These are phyloP conservation scores for Hydrotaea diabolus DNA, from an alignment of 2,888 invertebrate genomes.

Conservation along the genomic window DNA sequence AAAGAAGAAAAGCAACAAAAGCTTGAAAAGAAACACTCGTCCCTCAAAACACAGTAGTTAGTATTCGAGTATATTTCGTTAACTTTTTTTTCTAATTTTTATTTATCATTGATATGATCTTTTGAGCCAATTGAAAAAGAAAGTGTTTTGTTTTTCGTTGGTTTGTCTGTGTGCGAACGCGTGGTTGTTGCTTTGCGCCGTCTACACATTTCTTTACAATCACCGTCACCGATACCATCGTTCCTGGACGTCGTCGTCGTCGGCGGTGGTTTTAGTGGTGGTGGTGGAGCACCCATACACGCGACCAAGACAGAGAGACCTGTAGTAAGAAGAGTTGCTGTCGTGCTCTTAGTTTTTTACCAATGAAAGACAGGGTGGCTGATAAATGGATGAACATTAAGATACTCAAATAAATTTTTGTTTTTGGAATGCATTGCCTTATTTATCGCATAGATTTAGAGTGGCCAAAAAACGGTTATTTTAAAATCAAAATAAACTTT, in stretches of 20 bases:
- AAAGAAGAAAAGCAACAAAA: not conserved
- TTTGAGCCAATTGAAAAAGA: conserved; percentile 62
- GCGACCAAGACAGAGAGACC: not conserved
- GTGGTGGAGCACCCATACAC: not conserved
- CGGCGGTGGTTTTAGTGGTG: not conserved
- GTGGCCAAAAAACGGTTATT: too few species aligned
- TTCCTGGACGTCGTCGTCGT: too few species aligned
- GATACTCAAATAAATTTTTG: too few species aligned
- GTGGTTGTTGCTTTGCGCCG: not conserved
- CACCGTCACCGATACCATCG: not conserved
- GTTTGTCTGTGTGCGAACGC: not conserved
- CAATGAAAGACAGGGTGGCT: too few species aligned
- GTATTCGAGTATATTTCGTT: not conserved
- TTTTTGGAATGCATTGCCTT: too few species aligned
- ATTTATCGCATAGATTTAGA: too few species aligned
- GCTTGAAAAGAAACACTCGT: not conserved
- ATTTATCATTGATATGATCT: conserved; percentile 47
- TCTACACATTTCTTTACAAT: not conserved
- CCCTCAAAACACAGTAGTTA: not conserved
- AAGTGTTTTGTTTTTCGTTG: conserved; percentile 53
- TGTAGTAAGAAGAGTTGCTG: not conserved
- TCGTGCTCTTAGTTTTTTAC: too few species aligned
- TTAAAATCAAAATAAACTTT: too few species aligned
- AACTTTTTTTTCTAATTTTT: not conserved
- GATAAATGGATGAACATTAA: too few species aligned